Evolutionary conservation across 2,797 vertebrate species (phyloP).

Genomic region (Siniperca scherzeri): DNA sequence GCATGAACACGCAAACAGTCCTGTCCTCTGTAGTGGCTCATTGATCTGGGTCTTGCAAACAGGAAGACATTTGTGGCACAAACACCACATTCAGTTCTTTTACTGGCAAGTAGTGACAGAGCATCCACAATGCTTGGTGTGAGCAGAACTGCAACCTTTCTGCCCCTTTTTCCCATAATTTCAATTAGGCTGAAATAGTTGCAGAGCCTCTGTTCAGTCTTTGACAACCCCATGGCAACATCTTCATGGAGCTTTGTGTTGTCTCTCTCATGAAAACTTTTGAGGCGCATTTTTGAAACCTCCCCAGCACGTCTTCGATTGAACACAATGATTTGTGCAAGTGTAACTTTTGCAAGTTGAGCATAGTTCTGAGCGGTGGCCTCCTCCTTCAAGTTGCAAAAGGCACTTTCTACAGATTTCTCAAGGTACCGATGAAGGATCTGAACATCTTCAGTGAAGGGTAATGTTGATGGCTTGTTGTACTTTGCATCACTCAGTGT

Average conservation of each 20-base stretch:
- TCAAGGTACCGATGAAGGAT: neutral
- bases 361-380: slow-evolving; percentile 35
- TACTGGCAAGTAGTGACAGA: neutral
- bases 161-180: slow-evolving; percentile 24
- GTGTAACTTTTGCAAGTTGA: slow-evolving; percentile 27
- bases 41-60: slow-evolving; percentile 47
- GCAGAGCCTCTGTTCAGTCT: slow-evolving; percentile 36
- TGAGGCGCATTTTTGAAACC: slow-evolving; percentile 56
- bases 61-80: slow-evolving; percentile 28
- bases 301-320: slow-evolving; percentile 55
- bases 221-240: slow-evolving; percentile 45
- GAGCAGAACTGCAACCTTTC: slow-evolving; percentile 43
- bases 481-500: slow-evolving; percentile 19
- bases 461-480: slow-evolving; percentile 17
- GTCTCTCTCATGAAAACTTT: slow-evolving; percentile 44
- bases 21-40: slow-evolving; percentile 54
- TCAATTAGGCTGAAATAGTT: slow-evolving; percentile 29
- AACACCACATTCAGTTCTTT: slow-evolving; percentile 29
- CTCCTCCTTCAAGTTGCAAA: slow-evolving; percentile 4
- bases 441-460: slow-evolving; percentile 46
- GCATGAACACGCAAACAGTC: slow-evolving; percentile 51
- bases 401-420: slow-evolving; percentile 10
- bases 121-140: slow-evolving; percentile 13
- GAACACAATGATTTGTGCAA: slow-evolving; percentile 59
- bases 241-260: slow-evolving; percentile 19